Evolutionary conservation across 30 jellyfish, hydroid and myxozoan genomes (phyloP), one percentile per base, ranked within the genome.

Genomic region (Aurelia aurita complex sp. Pacific): DNA sequence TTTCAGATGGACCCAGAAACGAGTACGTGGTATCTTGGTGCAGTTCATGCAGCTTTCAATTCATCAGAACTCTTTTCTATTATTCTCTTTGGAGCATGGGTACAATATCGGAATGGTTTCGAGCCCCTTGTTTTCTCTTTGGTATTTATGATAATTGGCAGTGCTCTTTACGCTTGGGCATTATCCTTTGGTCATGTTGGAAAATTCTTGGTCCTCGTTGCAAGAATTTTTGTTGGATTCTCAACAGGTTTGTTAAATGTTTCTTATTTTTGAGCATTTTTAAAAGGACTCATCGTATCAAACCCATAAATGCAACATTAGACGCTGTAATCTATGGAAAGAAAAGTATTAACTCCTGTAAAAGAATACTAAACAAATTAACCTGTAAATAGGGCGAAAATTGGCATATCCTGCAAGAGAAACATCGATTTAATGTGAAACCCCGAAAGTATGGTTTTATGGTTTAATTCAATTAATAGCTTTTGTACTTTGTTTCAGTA

Each of bases 41-140:
- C 87, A 69, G 96, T 90, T 12, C 88, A 91, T 51, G 95, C 88
- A 3, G 92, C 85, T 2, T 91, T 91, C 82, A 91, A 91, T 46
- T 19, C 71, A 17, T 90, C 90, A 14, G 97, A 90, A 36, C 85
- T 91, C 14, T 69, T 80, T 52, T 38, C 69, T 40, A 76, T 83
- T 52, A 32, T 91, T 29, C 70, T 91, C 16, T 76, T 77, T 43
- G 97, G 97, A 6, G 64, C 55, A 40, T 84, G 95, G 95, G 88
- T 90, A 5, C 91, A 91, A 15, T 68, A 85, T 34, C 82, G 95
- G 35, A 79, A 89, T 4, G 91, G 89, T 17, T 34, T 85, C 33
- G 92, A 79, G 61, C 97, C 97, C 5, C 82, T 91, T 16, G 66
- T 77, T 57, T 38, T 65, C 52, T 84, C 97, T 2, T 50, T 91